A percentile compares a stretch with the other conserved stretches of the same genome.
Conservation (phyloP, 2,888 invertebrate species). For the Abrostola triplasia region DNA sequence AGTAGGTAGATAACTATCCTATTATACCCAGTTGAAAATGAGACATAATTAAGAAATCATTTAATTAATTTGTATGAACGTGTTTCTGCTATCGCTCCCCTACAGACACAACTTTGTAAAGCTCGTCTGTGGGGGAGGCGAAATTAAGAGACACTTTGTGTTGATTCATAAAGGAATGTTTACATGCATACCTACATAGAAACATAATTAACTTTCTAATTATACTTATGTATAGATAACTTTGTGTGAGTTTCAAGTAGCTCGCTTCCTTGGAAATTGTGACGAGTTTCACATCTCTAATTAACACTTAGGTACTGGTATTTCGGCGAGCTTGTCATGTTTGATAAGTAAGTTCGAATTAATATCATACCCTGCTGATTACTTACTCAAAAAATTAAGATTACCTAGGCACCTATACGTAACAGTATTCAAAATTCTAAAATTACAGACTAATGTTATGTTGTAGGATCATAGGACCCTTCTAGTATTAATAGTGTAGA, state of each 20-base stretch:
- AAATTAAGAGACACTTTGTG: constrained; percentile 87
- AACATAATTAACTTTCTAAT: constrained; percentile 48
- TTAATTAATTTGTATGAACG: neutral
- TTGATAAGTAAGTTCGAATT: no score
- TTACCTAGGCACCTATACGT: no score
- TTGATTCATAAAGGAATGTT: constrained; percentile 80
- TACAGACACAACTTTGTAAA: constrained; percentile 78
- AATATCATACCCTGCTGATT: no score
- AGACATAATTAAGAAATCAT: neutral
- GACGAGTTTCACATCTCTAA: constrained; percentile 4
- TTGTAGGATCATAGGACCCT: no score
- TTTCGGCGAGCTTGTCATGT: neutral
- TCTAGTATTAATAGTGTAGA: no score
- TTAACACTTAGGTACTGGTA: neutral
- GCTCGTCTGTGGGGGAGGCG: constrained; percentile 77
- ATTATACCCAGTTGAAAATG: neutral
- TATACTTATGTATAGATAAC: constrained; percentile 34
- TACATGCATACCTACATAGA: constrained; percentile 59
- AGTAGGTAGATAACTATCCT: no score
- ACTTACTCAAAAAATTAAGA: no score
- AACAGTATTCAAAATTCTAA: no score
- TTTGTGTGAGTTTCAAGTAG: constrained; percentile 11
- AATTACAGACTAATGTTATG: no score
- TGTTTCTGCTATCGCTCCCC: constrained; percentile 66
- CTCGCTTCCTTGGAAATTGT: constrained; percentile 17